Base-by-base conservation (phyloP, 2,797 vertebrate genomes). In the Pipistrellus pygmaeus region DNA sequence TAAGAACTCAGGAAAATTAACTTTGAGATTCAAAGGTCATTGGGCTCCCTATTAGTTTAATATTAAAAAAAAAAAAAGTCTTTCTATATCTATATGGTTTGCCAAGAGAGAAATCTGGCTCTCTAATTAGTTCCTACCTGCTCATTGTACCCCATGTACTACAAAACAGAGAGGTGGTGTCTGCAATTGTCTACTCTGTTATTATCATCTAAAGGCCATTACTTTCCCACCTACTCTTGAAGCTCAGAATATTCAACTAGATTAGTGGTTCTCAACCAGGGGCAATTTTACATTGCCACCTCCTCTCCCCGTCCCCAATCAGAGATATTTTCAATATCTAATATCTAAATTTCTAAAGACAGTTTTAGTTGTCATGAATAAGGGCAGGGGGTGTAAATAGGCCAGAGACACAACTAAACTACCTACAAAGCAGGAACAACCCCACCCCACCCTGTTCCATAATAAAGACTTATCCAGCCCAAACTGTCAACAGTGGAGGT, bases 1-100 rank as follows among this genome's bases (percentile, higher is more conserved):
- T 75, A 92, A 41, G 38, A 91, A 80, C 21, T 93, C n/a, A 64
- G 76, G 68, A 68, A 82, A 44, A 82, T 57, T 73, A 41, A 85
- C 25, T 71, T 44, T 55, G 55, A 87, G 55, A 73, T 44, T 73
- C 44, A 44, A 32, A 73, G 35, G 35, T 64, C 51, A 51, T 18
- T 51, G 66, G 62, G n/a, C 18, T 68, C 66, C 46, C 32, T 14
- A 32, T n/a, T 62, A 35, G 60, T 62, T 44, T 44, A 44, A 44
- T 44, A 44, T 44, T 44, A 3, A 35, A 35, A 38, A 38, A 38
- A 38, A 38, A 60, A 85, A 77, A 35, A 60, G 57, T 53, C 53
- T 51, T 51, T 35, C 35, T 77, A 17, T 51, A 44, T 32, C 6
- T 55, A 12, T 78, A 75, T 35, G 27, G 11, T 13, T 88, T 27